These are phyloP conservation scores for Pantherophis vulpinus DNA, from an alignment of 2,797 vertebrate species.

Conservation along the genomic window DNA sequence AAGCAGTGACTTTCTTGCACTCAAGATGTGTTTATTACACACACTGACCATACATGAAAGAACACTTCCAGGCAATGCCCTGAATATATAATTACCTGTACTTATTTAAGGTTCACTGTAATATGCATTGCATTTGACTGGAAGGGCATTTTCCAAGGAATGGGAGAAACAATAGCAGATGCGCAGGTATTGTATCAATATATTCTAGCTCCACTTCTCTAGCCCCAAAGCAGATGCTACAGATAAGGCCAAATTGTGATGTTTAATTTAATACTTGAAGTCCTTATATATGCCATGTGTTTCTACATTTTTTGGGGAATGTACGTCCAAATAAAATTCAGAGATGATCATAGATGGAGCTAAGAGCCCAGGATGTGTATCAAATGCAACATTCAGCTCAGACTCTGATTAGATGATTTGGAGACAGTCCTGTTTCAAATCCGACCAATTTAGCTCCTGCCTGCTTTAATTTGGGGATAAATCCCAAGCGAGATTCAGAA, in stretches of 20 bases:
- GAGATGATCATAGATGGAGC: not conserved
- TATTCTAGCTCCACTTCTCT: not conserved
- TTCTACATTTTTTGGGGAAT: not conserved
- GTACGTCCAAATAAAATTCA: not conserved
- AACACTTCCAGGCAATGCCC: constrained; percentile 39
- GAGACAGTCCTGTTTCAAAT: not conserved
- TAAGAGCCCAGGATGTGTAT: not conserved
- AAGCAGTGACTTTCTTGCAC: not conserved
- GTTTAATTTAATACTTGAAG: not conserved
- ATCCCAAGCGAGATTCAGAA: not conserved
- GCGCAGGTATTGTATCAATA: not conserved
- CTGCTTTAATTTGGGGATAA: not conserved
- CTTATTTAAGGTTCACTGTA: constrained; percentile 38
- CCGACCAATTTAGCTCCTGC: not conserved
- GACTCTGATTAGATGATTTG: not conserved
- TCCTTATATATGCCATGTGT: constrained; percentile 3
- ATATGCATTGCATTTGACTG: constrained; percentile 6
- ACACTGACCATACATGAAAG: constrained; percentile 26
- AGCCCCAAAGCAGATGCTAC: not conserved
- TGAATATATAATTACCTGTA: not conserved
- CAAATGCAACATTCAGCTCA: not conserved
- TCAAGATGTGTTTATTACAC: not conserved
- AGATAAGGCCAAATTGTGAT: not conserved
- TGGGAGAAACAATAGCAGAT: not conserved
- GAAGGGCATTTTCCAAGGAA: constrained; percentile 38